Percentiles rank a stretch among this genome's conserved stretches.
Evolutionary conservation across 2,888 invertebrate species (phyloP).

Genomic region (Lasioglossum vierecki): DNA sequence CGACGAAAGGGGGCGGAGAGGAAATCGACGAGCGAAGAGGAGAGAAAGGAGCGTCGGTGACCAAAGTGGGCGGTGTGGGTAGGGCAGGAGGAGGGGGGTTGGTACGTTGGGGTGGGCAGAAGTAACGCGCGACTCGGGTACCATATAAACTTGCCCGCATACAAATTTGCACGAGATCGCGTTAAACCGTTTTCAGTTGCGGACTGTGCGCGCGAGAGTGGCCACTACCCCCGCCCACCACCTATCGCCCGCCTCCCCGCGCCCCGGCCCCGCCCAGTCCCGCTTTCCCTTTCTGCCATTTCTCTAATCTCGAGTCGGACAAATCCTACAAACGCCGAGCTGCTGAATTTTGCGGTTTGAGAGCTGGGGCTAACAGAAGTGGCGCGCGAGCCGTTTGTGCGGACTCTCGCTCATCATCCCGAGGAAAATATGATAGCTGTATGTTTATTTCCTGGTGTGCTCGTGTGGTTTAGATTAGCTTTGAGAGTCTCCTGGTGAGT

Average conservation of each 20-base stretch:
- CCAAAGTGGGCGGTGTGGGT: background rate
- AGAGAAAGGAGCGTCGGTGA: constrained; percentile 15
- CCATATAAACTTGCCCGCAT: constrained; percentile 74
- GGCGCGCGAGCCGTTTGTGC: background rate
- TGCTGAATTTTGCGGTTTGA: constrained; percentile 15
- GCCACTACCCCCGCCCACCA: background rate
- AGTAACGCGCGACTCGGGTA: constrained; percentile 69
- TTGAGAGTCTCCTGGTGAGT: background rate
- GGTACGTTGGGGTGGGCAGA: constrained; percentile 1
- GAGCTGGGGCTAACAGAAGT: background rate
- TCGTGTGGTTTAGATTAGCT: background rate
- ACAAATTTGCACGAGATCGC: constrained; percentile 73
- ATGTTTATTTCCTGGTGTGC: background rate
- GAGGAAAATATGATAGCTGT: background rate
- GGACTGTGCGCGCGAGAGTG: constrained; percentile 12
- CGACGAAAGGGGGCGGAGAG: constrained; percentile 11
- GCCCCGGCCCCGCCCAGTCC: background rate
- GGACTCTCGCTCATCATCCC: background rate
- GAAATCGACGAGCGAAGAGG: constrained; percentile 28
- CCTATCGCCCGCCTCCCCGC: background rate
- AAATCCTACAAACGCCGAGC: constrained; percentile 11
- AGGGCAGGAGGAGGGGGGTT: background rate
- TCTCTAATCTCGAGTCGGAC: constrained; percentile 28
- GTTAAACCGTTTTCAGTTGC: constrained; percentile 65
- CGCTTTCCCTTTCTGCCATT: background rate